Evolutionary conservation across 2,797 vertebrate genomes (phyloP).

Genomic region (Anisognathus igniventris): DNA sequence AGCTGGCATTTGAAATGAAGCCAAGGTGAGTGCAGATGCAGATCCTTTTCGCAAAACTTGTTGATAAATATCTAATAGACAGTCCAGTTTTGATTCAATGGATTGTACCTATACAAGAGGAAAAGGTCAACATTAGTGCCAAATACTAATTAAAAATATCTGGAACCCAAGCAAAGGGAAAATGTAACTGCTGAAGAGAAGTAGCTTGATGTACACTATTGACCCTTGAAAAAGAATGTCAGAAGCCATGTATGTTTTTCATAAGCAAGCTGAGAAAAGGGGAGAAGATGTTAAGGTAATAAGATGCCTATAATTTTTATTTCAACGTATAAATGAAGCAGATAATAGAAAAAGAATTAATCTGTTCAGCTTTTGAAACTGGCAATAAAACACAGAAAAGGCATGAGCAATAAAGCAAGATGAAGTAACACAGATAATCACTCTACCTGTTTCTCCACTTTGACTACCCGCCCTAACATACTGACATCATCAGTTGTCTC

Average conservation of each 20-base stretch:
- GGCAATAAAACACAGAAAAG: background rate
- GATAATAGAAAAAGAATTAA: background rate
- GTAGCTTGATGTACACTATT: background rate
- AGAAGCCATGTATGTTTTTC: background rate
- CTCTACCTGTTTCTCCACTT: constrained; percentile 94
- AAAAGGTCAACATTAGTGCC: background rate
- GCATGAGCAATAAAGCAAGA: background rate
- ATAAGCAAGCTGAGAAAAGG: background rate
- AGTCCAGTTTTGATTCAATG: constrained; percentile 95
- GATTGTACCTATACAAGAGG: constrained; percentile 86
- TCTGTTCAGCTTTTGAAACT: background rate
- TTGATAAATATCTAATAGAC: constrained; percentile 92
- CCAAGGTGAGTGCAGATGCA: constrained; percentile 86
- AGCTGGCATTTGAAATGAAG: constrained; percentile 86
- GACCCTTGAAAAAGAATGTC: background rate
- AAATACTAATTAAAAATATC: background rate
- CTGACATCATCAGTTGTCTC: constrained; percentile 91
- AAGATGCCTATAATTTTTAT: background rate
- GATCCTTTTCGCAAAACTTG: constrained; percentile 93
- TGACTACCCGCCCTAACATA: constrained; percentile 95
- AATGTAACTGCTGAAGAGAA: background rate
- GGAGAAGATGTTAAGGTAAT: background rate
- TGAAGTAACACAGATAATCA: background rate
- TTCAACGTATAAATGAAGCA: background rate
- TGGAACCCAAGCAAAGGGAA: background rate